Conservation (phyloP, 2,888 invertebrate genomes). For the Limnephilus lunatus region DNA sequence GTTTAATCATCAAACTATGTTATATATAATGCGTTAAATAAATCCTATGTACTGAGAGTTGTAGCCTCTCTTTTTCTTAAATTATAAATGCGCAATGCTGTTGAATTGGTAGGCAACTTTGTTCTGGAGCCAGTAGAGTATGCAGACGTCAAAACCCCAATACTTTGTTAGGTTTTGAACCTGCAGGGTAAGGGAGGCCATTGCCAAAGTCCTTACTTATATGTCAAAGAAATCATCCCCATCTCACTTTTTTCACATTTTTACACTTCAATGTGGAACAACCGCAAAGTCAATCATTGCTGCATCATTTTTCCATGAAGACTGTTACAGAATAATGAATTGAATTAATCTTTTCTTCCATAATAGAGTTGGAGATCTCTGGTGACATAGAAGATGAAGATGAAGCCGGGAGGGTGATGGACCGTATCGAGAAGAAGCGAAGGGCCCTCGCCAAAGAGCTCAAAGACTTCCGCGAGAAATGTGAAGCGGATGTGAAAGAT, state of each 20-base stretch:
- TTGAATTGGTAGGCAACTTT: too few relatives aligned
- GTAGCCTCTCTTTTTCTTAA: too few relatives aligned
- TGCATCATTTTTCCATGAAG: not conserved
- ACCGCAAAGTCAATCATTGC: not conserved
- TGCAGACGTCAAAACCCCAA: too few relatives aligned
- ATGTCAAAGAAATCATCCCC: not conserved
- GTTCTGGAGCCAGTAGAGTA: too few relatives aligned
- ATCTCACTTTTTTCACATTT: not conserved
- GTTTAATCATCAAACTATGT: too few relatives aligned
- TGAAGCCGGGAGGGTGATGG: slow-evolving; percentile 46
- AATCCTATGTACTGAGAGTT: too few relatives aligned
- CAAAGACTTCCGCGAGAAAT: slow-evolving; percentile 70
- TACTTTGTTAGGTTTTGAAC: not conserved
- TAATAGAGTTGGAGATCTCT: slow-evolving; percentile 54
- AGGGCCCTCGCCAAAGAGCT: slow-evolving; percentile 68
- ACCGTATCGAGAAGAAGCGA: slow-evolving; percentile 50
- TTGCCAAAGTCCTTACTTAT: not conserved
- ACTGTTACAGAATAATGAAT: not conserved
- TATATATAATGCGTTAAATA: too few relatives aligned
- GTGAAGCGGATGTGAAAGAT: slow-evolving; percentile 73
- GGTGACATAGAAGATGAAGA: slow-evolving; percentile 57
- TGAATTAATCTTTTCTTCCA: slow-evolving; percentile 26
- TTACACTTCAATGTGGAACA: not conserved
- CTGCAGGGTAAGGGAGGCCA: not conserved
- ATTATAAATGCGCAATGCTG: too few relatives aligned